These are phyloP conservation scores for Aleiodes leptofemur DNA, from an alignment of 2,888 invertebrate species.

Conservation along the genomic window DNA sequence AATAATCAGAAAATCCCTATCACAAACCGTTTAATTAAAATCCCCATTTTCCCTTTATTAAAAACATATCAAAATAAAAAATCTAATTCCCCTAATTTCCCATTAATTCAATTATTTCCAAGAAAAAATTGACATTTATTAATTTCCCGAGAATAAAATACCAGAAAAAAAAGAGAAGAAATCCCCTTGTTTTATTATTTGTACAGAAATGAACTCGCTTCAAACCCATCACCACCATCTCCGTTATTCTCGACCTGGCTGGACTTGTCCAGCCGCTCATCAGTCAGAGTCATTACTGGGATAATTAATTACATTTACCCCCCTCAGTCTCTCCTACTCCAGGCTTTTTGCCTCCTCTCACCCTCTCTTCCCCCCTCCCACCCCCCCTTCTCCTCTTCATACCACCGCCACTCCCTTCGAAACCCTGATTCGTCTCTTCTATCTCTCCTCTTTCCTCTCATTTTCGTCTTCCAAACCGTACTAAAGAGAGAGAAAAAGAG, in stretches of 20 bases:
- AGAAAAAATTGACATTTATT: not conserved
- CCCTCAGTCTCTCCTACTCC: conserved; percentile 60
- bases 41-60: no score
- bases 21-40: no score
- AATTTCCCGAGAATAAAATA: not conserved
- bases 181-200: conserved; percentile 8
- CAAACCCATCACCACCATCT: conserved; percentile 70
- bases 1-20: no score
- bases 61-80: no score
- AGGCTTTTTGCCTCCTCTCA: conserved; percentile 31
- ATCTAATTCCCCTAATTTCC: no score
- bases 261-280: conserved; percentile 77
- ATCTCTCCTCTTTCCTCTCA: conserved; percentile 50
- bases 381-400: conserved; percentile 39
- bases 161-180: not conserved
- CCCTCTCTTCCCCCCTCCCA: no score
- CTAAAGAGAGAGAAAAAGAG: not conserved
- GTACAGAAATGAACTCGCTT: conserved; percentile 53
- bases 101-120: no score
- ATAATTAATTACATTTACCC: conserved; percentile 82
- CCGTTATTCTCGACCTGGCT: conserved; percentile 73
- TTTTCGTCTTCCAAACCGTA: conserved; percentile 51
- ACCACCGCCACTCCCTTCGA: conserved; percentile 55
- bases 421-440: conserved; percentile 42
- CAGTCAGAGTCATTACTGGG: conserved; percentile 81